Base-by-base conservation (phyloP, 2,888 invertebrate genomes). In the Apoda limacodes region DNA sequence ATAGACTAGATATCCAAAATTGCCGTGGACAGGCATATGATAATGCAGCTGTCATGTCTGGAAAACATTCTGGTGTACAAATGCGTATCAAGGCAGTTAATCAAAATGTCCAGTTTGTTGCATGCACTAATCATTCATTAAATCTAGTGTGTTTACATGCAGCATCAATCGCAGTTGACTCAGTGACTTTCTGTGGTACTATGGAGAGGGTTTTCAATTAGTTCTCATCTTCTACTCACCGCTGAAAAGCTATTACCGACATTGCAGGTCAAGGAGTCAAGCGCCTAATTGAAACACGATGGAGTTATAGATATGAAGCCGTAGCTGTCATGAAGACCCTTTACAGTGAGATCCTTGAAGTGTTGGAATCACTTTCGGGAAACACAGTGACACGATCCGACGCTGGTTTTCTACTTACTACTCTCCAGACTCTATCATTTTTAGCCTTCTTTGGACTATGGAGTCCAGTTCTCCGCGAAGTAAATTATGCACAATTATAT, bases 271-370 rank as follows among this genome's bases (percentile, higher is more conserved):
- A 9, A 13, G 22, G 15, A 9, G 20, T 32, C 12, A 27, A 22
- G 14, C 28, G 26, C 5, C 13, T 28, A 5, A 10, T 10, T n/a
- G 27, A 32, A 13, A 32, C 27, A 13, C 32, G 32, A 9, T 26
- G 32, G 23, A 27, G 32, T 10, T 26, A 26, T 4, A 30, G 30
- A 28, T 22, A 17, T 12, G 32, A 32, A 26, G 32, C 32, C 11
- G 23, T 32, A n/a, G n/a, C n/a, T n/a, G n/a, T n/a, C n/a, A n/a
- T n/a, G n/a, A 27, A 25, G 19, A 23, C 15, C 9, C 12, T 9
- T 13, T 10, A 12, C 5, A 22, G 13, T 9, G 10, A 30, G 15
- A 25, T 25, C 13, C 15, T 25, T 10, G 25, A 25, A 13, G 11
- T 22, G 11, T n/a, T 13, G 10, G 13, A 20, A 28, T 17, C 12